These are phyloP conservation scores for Paralvinella palmiformis DNA, from an alignment of 1,140 invertebrate species.

Conservation along the genomic window DNA sequence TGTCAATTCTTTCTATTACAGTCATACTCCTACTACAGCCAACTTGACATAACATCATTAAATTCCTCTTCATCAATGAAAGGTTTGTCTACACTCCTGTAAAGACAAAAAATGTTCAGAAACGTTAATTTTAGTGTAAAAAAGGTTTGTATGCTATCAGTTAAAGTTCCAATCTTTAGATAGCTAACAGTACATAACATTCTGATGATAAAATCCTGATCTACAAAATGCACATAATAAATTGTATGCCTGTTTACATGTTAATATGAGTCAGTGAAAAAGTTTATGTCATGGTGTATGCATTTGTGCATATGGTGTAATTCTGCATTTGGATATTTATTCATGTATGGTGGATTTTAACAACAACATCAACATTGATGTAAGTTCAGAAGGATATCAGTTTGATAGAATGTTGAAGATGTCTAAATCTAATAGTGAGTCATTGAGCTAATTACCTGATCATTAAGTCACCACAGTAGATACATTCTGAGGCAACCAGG, in stretches of 20 bases:
- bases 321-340: slow-evolving; percentile 7
- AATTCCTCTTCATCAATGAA: slow-evolving; percentile 15
- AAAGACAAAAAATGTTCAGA: slow-evolving; percentile 15
- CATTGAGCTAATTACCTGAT: slow-evolving; percentile 55
- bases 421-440: slow-evolving; percentile 4
- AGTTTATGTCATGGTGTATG: slow-evolving; percentile 24
- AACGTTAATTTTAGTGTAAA: slow-evolving; percentile 5
- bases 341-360: slow-evolving; percentile 7
- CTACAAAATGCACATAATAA: neutral
- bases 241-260: neutral
- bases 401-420: neutral
- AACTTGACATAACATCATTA: neutral
- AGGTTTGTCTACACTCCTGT: slow-evolving; percentile 18
- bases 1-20: no score
- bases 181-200: neutral
- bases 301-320: slow-evolving; percentile 43
- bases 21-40: neutral
- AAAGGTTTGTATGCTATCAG: neutral
- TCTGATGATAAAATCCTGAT: neutral
- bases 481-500: slow-evolving; percentile 82
- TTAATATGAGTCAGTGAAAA: neutral
- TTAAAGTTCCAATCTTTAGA: neutral
- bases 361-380: neutral
- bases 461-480: slow-evolving; percentile 89
- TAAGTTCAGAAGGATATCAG: neutral